Base-by-base conservation (phyloP, 2,888 invertebrate genomes). In the Leptarthrus brevirostris region DNA sequence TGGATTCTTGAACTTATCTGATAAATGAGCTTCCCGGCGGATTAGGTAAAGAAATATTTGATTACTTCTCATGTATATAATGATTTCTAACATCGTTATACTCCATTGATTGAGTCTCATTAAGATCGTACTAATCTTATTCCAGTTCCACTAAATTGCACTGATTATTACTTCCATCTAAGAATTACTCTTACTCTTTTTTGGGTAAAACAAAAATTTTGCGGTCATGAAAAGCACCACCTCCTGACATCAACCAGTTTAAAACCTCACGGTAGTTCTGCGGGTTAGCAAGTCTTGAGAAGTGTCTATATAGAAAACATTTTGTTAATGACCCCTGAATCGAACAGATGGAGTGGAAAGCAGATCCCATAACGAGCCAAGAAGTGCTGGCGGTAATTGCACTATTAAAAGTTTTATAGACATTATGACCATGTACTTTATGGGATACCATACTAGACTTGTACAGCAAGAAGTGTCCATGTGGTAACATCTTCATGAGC, bases 21-120 rank as follows among this genome's bases (percentile, higher is more conserved):
- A 75, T 75, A 73, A 75, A 75, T 75, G 75, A 56, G 72, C 12
- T 56, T 52, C 66, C 6, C 56, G 26, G 53, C 71, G 20, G 72
- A 72, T 56, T 74, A 72, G 49, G 54, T 61, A 64, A 36, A n/a
- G 34, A 34, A 26, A 52, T 53, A 56, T 24, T 36, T 20, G 34
- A 69, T 52, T 69, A 12, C 47, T 47, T 47, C 40, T 16, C 66
- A 52, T 18, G 34, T 34, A 34, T 18, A 6, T 24, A 4, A 36
- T 10, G 8, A 34, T 10, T 18, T 10, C 36, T n/a, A n/a, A n/a
- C n/a, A n/a, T n/a, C n/a, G n/a, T n/a, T n/a, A n/a, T n/a, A n/a
- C n/a, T n/a, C n/a, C n/a, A 5, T 16, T 6, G 16, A 16, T 14
- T 30, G 4, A 22, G 10, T 30, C 16, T 16, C 14, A 30, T 30